Evolutionary conservation across 2,113 vertebrate genomes (phyloP), one percentile per base, ranked within the genome.

Genomic region (Pelobates fuscus): DNA sequence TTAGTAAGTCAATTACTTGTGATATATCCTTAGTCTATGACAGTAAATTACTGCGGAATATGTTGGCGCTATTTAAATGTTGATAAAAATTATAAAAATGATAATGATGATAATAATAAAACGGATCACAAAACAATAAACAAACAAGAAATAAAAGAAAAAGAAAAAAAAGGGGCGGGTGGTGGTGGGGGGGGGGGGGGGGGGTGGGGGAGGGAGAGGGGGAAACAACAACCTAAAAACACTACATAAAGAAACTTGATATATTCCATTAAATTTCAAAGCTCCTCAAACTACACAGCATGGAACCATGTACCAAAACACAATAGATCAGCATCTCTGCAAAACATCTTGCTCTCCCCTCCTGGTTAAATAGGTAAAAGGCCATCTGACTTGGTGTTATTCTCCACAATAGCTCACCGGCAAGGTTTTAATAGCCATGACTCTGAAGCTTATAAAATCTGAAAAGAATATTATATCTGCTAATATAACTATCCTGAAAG

Each of bases 401-500:
- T 49, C 44, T 49, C 10, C 15, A 49, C 15, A 49, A 49, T 49
- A 49, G 15, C 11, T 17, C 44, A 49, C 44, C 44, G 15, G 44
- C 17, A 14, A 15, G 44, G 10, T 18, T 49, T 14, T 49, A 4
- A 18, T 49, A 49, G 4, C 44, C 12, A 49, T 4, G 44, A 17
- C 44, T 49, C 44, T 49, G 44, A 49, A 27, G 58, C 11, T 18
- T 60, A 17, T 6, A 60, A 18, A 2, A 17, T 17, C 12, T 60
- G 24, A 29, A 60, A 60, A 60, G 25, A 60, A 29, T 60, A 27
- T 60, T 29, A 27, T 27, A 18, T 60, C 24, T 23, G 30, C 27
- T 64, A 64, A 41, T 25, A 41, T 43, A 43, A 41, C 11, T 74
- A 25, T 73, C 58, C 24, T 49, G 25, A 71, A 62, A 32, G 29